These are phyloP conservation scores for Epinotia demarniana DNA, from an alignment of 2,888 invertebrate species.

Conservation along the genomic window DNA sequence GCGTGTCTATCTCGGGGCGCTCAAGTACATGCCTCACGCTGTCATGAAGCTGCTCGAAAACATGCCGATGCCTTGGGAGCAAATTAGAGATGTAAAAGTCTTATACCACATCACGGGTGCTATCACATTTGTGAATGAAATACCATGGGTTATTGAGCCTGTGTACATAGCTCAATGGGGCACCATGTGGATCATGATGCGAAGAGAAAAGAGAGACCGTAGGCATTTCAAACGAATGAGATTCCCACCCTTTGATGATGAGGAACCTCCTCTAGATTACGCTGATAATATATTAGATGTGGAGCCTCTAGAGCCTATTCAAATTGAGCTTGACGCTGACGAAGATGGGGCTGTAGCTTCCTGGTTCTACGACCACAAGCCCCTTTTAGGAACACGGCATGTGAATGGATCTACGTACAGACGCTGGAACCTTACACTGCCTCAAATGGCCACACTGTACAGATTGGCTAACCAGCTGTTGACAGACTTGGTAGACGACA, in stretches of 20 bases:
- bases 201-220: slow-evolving; percentile 98
- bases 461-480: slow-evolving; percentile 98
- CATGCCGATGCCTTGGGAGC: slow-evolving; percentile 99
- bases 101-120: slow-evolving; percentile 99
- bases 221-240: slow-evolving; percentile 99
- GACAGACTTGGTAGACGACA: slow-evolving; percentile 98
- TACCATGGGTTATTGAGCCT: slow-evolving; percentile 99
- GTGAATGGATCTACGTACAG: slow-evolving; percentile 99
- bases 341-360: slow-evolving; percentile 96
- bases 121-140: slow-evolving; percentile 99
- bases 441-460: slow-evolving; percentile 99
- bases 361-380: slow-evolving; percentile 99
- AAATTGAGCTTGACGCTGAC: slow-evolving; percentile 98
- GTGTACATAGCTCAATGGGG: slow-evolving; percentile 99
- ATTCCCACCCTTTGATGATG: slow-evolving; percentile 99
- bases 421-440: slow-evolving; percentile 97
- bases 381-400: slow-evolving; percentile 95
- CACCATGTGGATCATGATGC: slow-evolving; percentile 99
- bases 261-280: slow-evolving; percentile 99
- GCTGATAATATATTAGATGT: slow-evolving; percentile 99
- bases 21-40: slow-evolving; percentile 99
- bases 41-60: slow-evolving; percentile 99
- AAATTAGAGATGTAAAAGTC: slow-evolving; percentile 98
- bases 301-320: slow-evolving; percentile 99
- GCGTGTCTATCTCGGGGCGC: slow-evolving; percentile 97